Evolutionary conservation across 2,797 vertebrate species (phyloP).

Genomic region (Craterocephalus amniculus): DNA sequence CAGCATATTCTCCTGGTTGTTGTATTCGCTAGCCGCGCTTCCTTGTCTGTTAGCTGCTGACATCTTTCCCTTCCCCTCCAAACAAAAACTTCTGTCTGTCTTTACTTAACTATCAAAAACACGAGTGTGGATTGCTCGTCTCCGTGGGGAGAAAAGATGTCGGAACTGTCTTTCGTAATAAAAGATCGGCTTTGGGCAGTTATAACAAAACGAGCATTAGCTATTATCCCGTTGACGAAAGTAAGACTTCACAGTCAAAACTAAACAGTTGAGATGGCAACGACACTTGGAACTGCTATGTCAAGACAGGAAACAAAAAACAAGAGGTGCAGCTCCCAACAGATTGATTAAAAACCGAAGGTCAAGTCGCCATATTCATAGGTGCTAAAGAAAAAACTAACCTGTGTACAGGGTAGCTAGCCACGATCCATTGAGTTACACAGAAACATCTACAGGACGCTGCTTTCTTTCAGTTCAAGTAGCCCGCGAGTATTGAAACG

Average conservation of each 20-base stretch:
- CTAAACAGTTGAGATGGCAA: slow-evolving; percentile 61
- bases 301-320: slow-evolving; percentile 7
- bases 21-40: slow-evolving; percentile 60
- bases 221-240: slow-evolving; percentile 1
- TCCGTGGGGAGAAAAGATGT: fast-evolving
- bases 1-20: slow-evolving; percentile 81
- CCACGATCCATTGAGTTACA: slow-evolving; percentile 40
- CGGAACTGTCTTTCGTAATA: background rate
- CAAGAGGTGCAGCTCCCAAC: background rate
- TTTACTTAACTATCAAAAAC: background rate
- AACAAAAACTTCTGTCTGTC: background rate
- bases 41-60: slow-evolving; percentile 67
- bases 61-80: slow-evolving; percentile 59
- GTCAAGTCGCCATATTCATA: slow-evolving; percentile 41
- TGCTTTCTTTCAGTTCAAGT: slow-evolving; percentile 90
- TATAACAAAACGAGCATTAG: slow-evolving; percentile 25
- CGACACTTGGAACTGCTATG: slow-evolving; percentile 9
- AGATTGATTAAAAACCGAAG: background rate
- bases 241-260: slow-evolving; percentile 33
- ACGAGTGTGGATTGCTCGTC: fast-evolving
- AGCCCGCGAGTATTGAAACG: slow-evolving; percentile 99
- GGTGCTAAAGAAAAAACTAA: slow-evolving; percentile 1
- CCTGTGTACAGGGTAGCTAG: slow-evolving; percentile 31
- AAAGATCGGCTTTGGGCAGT: background rate
- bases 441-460: slow-evolving; percentile 16